A percentile compares a stretch with the other conserved stretches of the same genome.
Conservation (phyloP, 2,888 invertebrate species). For the Nephrotoma appendiculata region DNA sequence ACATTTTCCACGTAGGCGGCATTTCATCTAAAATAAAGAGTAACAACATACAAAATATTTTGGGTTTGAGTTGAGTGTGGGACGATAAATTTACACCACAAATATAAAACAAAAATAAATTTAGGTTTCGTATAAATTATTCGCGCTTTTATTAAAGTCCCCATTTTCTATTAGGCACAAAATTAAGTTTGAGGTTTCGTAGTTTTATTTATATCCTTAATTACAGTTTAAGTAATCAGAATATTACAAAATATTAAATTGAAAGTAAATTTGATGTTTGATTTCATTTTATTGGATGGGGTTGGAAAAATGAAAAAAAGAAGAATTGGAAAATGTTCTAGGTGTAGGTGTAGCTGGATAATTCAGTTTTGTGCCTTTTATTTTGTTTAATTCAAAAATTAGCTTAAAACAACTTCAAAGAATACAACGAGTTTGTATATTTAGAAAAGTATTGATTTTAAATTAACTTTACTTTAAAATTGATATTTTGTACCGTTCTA, state of each 20-base stretch:
- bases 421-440: no score
- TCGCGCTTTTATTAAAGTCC: not conserved
- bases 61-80: not conserved
- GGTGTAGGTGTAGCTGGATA: no score
- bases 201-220: not conserved
- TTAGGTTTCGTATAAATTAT: not conserved
- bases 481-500: no score
- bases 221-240: not conserved
- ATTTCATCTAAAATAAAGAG: not conserved
- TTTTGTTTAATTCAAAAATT: no score
- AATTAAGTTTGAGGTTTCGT: not conserved
- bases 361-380: no score
- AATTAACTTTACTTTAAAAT: no score
- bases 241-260: not conserved
- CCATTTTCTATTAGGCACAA: not conserved
- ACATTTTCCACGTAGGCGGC: no score
- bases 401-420: no score
- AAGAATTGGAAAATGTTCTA: no score
- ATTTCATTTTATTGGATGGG: not conserved
- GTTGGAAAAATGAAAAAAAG: not conserved
- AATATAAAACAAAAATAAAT: not conserved
- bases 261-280: not conserved
- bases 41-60: not conserved
- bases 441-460: no score
- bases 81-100: not conserved